phyloP scores from a whole-genome alignment of 2,797 vertebrate genomes.

The Dromococcyx pavoninus region DNA sequence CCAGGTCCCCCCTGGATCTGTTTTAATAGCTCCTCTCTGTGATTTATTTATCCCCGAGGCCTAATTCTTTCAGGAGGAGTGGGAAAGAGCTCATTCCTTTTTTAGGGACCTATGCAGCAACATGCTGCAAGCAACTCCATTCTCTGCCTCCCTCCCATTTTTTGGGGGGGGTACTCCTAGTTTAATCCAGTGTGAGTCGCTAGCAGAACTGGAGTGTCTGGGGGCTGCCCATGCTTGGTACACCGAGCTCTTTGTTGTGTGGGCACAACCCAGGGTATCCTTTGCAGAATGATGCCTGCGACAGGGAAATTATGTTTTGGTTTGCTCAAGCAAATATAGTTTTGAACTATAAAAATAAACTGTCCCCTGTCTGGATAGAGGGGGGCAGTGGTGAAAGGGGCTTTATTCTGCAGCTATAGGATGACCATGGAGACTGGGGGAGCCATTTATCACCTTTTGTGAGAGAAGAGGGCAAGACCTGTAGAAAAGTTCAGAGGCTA shows the following conservation, averaged over 20 bases:
- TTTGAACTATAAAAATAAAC: not conserved
- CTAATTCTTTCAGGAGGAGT: not conserved
- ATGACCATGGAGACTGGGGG: fast-evolving
- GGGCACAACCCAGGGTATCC: not conserved
- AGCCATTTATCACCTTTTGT: not conserved
- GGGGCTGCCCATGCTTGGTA: not conserved
- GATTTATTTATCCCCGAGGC: not conserved
- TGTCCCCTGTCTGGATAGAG: not conserved
- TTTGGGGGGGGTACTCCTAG: not conserved
- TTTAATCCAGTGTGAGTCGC: not conserved
- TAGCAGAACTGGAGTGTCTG: not conserved
- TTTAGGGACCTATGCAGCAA: not conserved
- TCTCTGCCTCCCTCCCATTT: not conserved
- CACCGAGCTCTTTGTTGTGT: not conserved
- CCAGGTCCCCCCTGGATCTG: not conserved
- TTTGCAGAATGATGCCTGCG: not conserved
- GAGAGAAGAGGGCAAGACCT: not conserved
- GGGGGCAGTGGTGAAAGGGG: not conserved
- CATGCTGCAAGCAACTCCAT: not conserved
- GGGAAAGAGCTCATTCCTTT: not conserved
- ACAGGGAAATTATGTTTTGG: not conserved
- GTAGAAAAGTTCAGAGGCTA: not conserved
- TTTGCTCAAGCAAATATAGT: not conserved
- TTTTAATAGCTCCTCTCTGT: not conserved
- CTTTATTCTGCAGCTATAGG: not conserved